These are phyloP conservation scores for Cnemophilus loriae DNA, from an alignment of 2,113 vertebrate genomes.

Conservation along the genomic window DNA sequence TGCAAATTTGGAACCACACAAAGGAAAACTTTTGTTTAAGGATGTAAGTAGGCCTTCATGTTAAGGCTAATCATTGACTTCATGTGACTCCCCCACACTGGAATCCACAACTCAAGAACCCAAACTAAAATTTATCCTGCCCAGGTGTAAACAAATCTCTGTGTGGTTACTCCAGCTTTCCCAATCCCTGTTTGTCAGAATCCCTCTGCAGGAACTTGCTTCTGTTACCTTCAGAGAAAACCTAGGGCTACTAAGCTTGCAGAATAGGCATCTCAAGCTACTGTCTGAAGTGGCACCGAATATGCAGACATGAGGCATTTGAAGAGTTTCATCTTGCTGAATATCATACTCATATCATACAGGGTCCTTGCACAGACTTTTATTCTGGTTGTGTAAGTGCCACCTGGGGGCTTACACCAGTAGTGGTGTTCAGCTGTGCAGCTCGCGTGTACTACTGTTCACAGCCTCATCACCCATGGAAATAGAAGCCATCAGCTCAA, in stretches of 20 bases:
- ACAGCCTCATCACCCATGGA: not conserved
- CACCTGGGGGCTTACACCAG: not conserved
- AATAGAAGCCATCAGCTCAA: not conserved
- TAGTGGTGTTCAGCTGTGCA: not conserved
- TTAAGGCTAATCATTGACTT: not conserved
- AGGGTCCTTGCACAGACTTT: not conserved
- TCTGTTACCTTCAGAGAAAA: not conserved
- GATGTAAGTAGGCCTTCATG: not conserved
- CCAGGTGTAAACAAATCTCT: not conserved
- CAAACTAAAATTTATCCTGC: not conserved
- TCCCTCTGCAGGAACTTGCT: not conserved
- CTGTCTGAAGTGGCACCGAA: not conserved
- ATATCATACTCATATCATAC: accelerated
- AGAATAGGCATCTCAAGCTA: not conserved
- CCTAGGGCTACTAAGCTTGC: not conserved
- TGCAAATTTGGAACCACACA: not conserved
- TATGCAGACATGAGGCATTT: too few relatives aligned
- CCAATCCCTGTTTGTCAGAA: not conserved
- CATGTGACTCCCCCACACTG: not conserved
- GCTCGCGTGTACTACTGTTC: not conserved
- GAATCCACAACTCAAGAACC: not conserved
- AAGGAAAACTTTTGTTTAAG: not conserved
- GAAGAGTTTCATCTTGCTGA: not conserved
- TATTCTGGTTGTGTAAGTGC: not conserved
- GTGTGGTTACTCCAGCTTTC: not conserved